These are phyloP conservation scores for Sarcophaga subvicina DNA, from an alignment of 2,888 invertebrate genomes.

Conservation along the genomic window DNA sequence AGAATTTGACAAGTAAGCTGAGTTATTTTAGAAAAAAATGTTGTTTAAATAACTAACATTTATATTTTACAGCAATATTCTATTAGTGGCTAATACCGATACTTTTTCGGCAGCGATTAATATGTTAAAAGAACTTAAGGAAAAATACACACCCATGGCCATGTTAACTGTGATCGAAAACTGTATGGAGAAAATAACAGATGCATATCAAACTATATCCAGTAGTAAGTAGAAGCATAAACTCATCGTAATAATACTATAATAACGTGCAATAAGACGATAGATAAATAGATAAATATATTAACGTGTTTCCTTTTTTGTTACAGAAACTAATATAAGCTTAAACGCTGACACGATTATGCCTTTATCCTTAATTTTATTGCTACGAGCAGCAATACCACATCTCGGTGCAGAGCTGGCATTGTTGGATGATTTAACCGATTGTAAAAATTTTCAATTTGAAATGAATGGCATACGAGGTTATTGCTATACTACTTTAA, in stretches of 20 bases:
- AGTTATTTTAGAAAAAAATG: not conserved
- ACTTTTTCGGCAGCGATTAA: conserved; percentile 78
- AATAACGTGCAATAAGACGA: not conserved
- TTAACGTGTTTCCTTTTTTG: conserved; percentile 12
- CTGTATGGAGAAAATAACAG: conserved; percentile 79
- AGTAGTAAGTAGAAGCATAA: conserved; percentile 71
- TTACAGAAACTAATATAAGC: conserved; percentile 75
- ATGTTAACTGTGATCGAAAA: conserved; percentile 81
- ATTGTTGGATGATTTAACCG: conserved; percentile 80
- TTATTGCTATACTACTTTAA: conserved; percentile 81
- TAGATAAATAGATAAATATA: not conserved
- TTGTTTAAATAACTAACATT: not conserved
- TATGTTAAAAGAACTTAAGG: conserved; percentile 79
- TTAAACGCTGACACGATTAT: conserved; percentile 81
- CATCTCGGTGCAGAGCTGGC: conserved; percentile 81
- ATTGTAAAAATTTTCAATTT: conserved; percentile 79
- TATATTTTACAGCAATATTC: conserved; percentile 39
- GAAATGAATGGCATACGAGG: conserved; percentile 81
- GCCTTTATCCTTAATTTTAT: conserved; percentile 80
- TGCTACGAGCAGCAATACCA: conserved; percentile 80
- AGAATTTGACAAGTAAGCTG: conserved; percentile 76
- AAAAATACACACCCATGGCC: conserved; percentile 81
- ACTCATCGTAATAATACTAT: no score
- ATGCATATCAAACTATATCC: conserved; percentile 78
- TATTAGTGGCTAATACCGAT: conserved; percentile 76